Evolutionary conservation across 2,797 vertebrate species (phyloP).

Genomic region (Microcaecilia unicolor): DNA sequence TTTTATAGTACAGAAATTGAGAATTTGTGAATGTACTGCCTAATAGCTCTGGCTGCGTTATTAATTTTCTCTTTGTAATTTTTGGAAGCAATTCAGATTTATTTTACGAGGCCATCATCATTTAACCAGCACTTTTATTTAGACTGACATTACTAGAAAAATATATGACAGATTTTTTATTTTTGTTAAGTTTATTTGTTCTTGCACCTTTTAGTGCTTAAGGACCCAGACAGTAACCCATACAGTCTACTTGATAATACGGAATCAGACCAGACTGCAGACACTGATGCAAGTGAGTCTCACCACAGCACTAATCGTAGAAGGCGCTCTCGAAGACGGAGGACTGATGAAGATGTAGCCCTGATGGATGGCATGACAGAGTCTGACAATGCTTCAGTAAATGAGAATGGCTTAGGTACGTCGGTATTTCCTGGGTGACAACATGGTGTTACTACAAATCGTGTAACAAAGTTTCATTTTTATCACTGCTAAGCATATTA

Average conservation of each 20-base stretch:
- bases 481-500: no score
- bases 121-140: no score
- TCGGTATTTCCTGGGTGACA: conserved; percentile 13
- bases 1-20: no score
- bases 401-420: conserved; percentile 93
- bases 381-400: conserved; percentile 89
- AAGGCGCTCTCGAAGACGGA: conserved; percentile 82
- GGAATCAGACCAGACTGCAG: conserved; percentile 93
- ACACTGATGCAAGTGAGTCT: conserved; percentile 91
- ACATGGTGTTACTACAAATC: no score
- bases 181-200: background rate
- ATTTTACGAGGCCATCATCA: no score
- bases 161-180: no score
- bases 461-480: no score
- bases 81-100: no score
- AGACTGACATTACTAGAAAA: no score
- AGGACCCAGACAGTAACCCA: conserved; percentile 78
- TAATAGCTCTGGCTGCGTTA: no score
- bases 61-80: no score
- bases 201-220: conserved; percentile 60
- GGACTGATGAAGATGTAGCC: conserved; percentile 90
- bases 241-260: conserved; percentile 86
- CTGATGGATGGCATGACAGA: conserved; percentile 94
- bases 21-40: no score
- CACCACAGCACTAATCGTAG: conserved; percentile 81